Conservation (phyloP, 2,797 vertebrate species). For the Oreonectes daqikongensis region DNA sequence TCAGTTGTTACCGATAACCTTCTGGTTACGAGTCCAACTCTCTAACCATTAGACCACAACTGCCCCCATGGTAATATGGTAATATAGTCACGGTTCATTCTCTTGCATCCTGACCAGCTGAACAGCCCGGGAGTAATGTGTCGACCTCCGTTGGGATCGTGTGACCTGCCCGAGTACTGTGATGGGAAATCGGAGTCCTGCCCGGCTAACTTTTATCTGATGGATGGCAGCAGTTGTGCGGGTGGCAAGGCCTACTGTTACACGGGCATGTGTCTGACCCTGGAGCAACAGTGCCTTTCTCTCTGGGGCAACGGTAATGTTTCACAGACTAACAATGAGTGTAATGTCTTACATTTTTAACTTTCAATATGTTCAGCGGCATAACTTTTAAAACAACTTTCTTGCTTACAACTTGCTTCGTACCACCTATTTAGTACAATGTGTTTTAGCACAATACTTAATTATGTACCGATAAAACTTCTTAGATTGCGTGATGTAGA, state of each 20-base stretch:
- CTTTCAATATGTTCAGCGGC: too few relatives aligned
- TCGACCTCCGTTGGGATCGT: conserved; percentile 80
- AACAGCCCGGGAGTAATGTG: conserved; percentile 86
- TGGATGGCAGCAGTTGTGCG: conserved; percentile 85
- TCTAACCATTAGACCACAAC: too few relatives aligned
- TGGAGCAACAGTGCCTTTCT: conserved; percentile 89
- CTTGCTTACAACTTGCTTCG: too few relatives aligned
- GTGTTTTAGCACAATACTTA: too few relatives aligned
- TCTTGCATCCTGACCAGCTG: conserved; percentile 74
- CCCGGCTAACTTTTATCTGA: conserved; percentile 90
- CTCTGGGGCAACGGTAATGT: conserved; percentile 91
- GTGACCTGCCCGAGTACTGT: conserved; percentile 94
- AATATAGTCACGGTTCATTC: background rate
- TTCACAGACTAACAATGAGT: conserved; percentile 1
- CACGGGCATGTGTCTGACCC: conserved; percentile 95
- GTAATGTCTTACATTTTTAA: background rate
- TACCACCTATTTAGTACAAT: too few relatives aligned
- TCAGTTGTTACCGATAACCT: too few relatives aligned
- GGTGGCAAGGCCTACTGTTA: conserved; percentile 89
- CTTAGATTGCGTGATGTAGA: too few relatives aligned
- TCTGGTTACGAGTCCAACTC: too few relatives aligned
- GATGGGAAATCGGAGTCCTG: conserved; percentile 88
- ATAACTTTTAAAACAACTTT: too few relatives aligned
- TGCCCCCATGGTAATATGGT: background rate
- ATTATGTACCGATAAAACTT: too few relatives aligned